Evolutionary conservation across 1,140 invertebrate species (phyloP), one percentile per base, ranked within the genome.

Genomic region (Papilio xuthus): DNA sequence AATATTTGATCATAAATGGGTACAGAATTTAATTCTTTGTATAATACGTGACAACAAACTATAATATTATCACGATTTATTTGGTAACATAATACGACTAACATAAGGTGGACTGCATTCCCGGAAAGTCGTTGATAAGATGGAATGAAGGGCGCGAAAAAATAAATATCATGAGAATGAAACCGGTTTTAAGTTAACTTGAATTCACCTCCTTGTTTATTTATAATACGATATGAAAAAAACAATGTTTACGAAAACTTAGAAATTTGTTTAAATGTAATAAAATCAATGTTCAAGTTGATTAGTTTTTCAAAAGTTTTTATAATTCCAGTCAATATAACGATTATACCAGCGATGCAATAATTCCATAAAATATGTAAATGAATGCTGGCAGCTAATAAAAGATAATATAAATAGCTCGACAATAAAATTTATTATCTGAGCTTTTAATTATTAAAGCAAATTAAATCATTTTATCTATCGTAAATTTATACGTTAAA

Each of bases 331-430:
- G 23, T 32, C 26, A 28, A 67, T 28, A 67, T 13, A 28, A 28
- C 13, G 12, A 28, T 28, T 13, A 67, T 13, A 67, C 60, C 60
- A 28, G 23, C 60, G 12, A 32, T 60, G 56, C 56, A 73, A 4
- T 47, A 15, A 26, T 47, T 15, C 12, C 15, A 73, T 42, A 42
- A 42, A 15, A 23, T 41, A 41, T 73, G 42, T 15, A 73, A 44
- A 44, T 73, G 4, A 73, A 73, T 50, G 9, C 37, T 15, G 71
- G 20, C 71, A 73, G 42, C 71, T 44, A 73, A 73, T 73, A 44
- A 42, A 73, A 12, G 60, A 67, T 18, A 18, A 15, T 67, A 67
- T 15, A 28, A 67, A 28, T 15, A 28, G 12, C 23, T 15, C 12
- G 7, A 67, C 60, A 28, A 10, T 67, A 67, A 18, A 67, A 67